Base-by-base conservation (phyloP, 2,888 invertebrate species). In the Ectemnius lituratus region DNA sequence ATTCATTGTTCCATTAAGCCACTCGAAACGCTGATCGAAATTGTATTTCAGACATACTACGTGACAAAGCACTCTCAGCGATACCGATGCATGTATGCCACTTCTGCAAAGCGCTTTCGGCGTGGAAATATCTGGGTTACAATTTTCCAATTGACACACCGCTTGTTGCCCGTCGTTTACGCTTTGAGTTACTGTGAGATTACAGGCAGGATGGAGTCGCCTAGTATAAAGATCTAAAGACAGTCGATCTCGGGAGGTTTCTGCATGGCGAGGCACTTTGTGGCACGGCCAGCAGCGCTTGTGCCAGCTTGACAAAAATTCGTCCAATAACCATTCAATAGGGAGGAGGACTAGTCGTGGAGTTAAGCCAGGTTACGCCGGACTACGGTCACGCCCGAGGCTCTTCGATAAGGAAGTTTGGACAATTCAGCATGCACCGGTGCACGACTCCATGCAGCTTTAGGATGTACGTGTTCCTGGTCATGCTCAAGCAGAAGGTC, bases 351-450 rank as follows among this genome's bases (percentile, higher is more conserved):
- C 52, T 56, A 37, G 52, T 49, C 18, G 58, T 11, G 46, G 57
- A 52, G 46, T 70, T 68, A 75, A 70, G 57, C 60, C 45, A 58
- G 63, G 58, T 65, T 14, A 64, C n/a, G 18, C 20, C 52, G 13
- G 46, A 37, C 49, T 28, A 62, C 70, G 67, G 70, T 70, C 65
- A 57, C 49, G 47, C 75, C 52, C 62, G 69, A 78, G 79, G 66
- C 62, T 16, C 69, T 20, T 73, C 79, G 86, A 86, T 87, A 87
- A 86, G 85, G 77, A 84, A 84, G 82, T 86, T 86, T 71, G 81
- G 83, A 82, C 84, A 80, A 82, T 82, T 78, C 80, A 80, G 69
- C 67, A 65, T 62, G 62, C 60, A 28, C 45, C 46, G 59, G 49
- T 57, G 77, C 52, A 59, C 46, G 56, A 63, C 67, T n/a, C n/a